A percentile compares a stretch with the other conserved stretches of the same genome.
Conservation (phyloP, 2,888 invertebrate genomes). For the Cinara cedri region DNA sequence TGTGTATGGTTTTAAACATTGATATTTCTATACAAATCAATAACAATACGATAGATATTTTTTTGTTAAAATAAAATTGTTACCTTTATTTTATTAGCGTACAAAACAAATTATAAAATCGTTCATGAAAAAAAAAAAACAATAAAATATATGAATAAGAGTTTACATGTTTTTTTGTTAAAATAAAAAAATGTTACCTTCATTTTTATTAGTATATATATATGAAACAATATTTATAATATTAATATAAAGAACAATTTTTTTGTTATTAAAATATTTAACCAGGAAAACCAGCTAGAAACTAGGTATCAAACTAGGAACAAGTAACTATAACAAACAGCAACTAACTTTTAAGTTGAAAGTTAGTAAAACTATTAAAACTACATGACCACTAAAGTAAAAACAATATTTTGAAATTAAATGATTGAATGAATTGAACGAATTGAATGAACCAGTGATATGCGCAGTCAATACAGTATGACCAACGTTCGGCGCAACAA, state of each 20-base stretch:
- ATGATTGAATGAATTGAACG: background rate
- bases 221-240: background rate
- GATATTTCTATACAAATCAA: background rate
- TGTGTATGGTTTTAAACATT: background rate
- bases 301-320: no score
- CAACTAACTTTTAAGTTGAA: background rate
- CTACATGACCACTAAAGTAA: background rate
- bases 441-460: slow-evolving; percentile 9
- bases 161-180: background rate
- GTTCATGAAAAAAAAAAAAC: background rate
- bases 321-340: background rate
- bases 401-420: slow-evolving; percentile 2
- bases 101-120: background rate
- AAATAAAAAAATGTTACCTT: background rate
- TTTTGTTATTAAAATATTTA: no score
- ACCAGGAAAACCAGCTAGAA: no score
- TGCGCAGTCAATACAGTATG: slow-evolving; percentile 4
- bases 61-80: background rate
- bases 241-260: no score
- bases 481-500: no score
- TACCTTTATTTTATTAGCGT: no score
- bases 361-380: background rate
- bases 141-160: background rate
- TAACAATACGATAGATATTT: background rate
- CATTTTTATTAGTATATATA: background rate